These are phyloP conservation scores for Cantharis flavilabris DNA, from an alignment of 2,888 invertebrate species.

Conservation along the genomic window DNA sequence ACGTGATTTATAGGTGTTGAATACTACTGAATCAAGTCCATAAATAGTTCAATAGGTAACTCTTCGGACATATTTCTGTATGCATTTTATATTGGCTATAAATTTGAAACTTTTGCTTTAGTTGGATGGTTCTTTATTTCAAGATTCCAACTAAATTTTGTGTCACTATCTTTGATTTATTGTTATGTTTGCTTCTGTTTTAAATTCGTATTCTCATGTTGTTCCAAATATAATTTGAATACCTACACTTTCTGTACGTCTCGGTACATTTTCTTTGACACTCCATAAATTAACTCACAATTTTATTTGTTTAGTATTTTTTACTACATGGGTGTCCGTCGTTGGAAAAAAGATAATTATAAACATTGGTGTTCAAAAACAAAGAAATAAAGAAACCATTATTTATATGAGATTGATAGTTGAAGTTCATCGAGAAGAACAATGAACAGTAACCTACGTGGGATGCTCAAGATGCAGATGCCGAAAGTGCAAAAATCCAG, in stretches of 20 bases:
- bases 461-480: neutral
- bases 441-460: neutral
- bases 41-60: conserved; percentile 35
- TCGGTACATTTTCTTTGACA: conserved; percentile 18
- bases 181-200: conserved; percentile 43
- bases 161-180: conserved; percentile 43
- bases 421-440: neutral
- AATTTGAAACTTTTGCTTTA: conserved; percentile 34
- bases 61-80: conserved; percentile 34
- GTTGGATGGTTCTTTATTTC: conserved; percentile 38
- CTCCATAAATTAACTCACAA: conserved; percentile 14
- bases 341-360: neutral
- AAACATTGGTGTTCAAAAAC: neutral
- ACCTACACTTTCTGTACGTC: conserved; percentile 14
- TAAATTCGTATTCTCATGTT: conserved; percentile 3
- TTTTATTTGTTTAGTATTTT: neutral
- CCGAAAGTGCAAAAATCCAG: neutral
- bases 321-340: neutral
- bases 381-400: neutral
- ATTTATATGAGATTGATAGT: neutral
- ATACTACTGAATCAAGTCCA: conserved; percentile 22
- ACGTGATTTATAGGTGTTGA: conserved; percentile 23
- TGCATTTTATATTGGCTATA: conserved; percentile 35
- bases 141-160: conserved; percentile 44
- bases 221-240: conserved; percentile 26